Base-by-base conservation (phyloP, 2,888 invertebrate species). In the Drosophila putrida region DNA sequence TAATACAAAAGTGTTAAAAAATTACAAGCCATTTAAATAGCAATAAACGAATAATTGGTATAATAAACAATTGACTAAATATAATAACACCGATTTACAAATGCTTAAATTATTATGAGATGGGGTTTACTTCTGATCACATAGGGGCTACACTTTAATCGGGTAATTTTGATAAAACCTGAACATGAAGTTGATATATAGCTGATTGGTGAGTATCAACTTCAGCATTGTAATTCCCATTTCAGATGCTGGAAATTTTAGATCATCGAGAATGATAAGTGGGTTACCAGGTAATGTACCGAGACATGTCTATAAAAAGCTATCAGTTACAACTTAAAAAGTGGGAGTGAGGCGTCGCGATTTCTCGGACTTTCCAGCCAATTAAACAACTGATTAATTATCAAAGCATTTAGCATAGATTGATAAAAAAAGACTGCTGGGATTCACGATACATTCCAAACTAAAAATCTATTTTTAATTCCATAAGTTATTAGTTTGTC, bases 341-440 rank as follows among this genome's bases (percentile, higher is more conserved):
- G 43, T 67, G 61, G 73, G 58, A 28, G 72, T 39, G 38, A 15
- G 58, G 44, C 31, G 54, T 46, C 43, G 33, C 3, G 27, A 31
- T 13, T 44, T 25, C 25, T 9, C 20, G 86, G 86, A 47, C 70
- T 82, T 88, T 79, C 77, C 77, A 76, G 15, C 9, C 77, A 82
- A 82, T 88, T 82, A 76, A 63, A 5, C 15, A 51, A 20, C 55
- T 66, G 88, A 82, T 88, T 71, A 70, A 74, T 71, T 73, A 76
- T 62, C 66, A 65, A 70, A 72, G 50, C 69, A 65, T 55, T 75
- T 78, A 67, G 58, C 75, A 59, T 38, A 47, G 64, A 31, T 27
- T 11, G 8, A 9, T 20, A 35, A 13, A 47, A 20, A 33, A 33
- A 35, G 27, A 6, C 43, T n/a, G n/a, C 27, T 78, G 75, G 78